Conservation (phyloP, 2,888 invertebrate species). For the Dicyrtoma fusca region DNA sequence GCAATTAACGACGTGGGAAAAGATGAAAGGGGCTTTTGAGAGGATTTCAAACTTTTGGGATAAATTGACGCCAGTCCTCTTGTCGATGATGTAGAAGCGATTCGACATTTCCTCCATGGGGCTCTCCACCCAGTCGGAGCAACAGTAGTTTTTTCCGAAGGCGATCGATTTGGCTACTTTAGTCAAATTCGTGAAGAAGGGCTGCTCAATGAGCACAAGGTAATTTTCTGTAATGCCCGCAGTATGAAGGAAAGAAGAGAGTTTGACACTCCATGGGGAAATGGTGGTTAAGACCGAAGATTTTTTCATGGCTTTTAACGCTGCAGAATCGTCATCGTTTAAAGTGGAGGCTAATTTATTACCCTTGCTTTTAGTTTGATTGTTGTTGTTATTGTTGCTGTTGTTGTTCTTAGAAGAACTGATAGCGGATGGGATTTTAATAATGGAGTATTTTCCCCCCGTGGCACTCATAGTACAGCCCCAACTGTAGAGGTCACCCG, state of each 20-base stretch:
- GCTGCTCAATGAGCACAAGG: background rate
- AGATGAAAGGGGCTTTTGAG: background rate
- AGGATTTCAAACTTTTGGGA: background rate
- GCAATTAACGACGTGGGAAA: background rate
- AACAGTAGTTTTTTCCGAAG: background rate
- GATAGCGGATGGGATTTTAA: constrained; percentile 56
- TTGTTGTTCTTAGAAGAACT: background rate
- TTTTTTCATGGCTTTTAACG: background rate
- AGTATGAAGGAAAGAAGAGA: background rate
- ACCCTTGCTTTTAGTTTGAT: too few species aligned
- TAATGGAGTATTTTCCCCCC: constrained; percentile 58
- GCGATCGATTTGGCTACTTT: constrained; percentile 4
- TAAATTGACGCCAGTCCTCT: background rate
- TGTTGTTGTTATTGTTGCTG: background rate
- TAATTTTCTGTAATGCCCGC: background rate
- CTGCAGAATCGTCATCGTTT: background rate
- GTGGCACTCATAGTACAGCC: constrained; percentile 44
- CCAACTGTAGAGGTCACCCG: constrained; percentile 60
- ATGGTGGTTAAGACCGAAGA: background rate
- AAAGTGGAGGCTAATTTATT: background rate
- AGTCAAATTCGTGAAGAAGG: background rate
- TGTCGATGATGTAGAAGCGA: constrained; percentile 7
- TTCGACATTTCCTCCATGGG: background rate
- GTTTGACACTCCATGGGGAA: background rate
- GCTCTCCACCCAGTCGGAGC: background rate